Base-by-base conservation (phyloP, 37 sponge, comb jelly and placozoan genomes). In the Tethya wilhelma region DNA sequence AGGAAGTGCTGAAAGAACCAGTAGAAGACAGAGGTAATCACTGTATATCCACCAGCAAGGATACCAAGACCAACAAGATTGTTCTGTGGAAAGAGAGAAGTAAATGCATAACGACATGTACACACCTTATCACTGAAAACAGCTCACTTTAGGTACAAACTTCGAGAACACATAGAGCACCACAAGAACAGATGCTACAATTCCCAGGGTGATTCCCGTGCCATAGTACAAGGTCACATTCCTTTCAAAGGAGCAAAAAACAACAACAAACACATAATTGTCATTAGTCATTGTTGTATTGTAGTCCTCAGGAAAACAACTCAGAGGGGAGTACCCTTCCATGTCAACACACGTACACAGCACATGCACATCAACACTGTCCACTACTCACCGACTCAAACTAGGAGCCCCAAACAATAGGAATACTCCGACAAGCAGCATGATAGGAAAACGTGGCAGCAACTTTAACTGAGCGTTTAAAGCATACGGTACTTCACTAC, bases 91-190 rank as follows among this genome's bases (percentile, higher is more conserved):
- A 28, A 34, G 59, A 34, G 67, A 17, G 37, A 30, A 4, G 45
- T 0, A 75, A 0, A 32, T 20, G 39, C 59, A 31, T 6, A 56
- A 30, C 55, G 29, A 60, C 9, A 26, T 64, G 53, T 8, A 64
- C 23, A 76, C 28, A 40, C 41, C 12, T 49, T 49, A 49, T n/a
- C n/a, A n/a, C n/a, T 14, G 53, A 19, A 49, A 49, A 9, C 1
- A 28, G 29, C 73, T 40, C 8, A 86, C 86, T 56, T 75, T 82
- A 20, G 94, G 94, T 2, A 93, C 74, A 59, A 89, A 63, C 28
- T 67, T 77, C 44, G 87, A 79, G 66, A 93, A 40, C 0, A 93
- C 44, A 43, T 80, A 93, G 56, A 93, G 64, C 26, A 93, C 65
- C 19, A 93, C 36, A 0, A 93, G 63, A 37, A 89, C 30, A 39